Evolutionary conservation across 2,113 vertebrate genomes (phyloP).

Genomic region (Mixornis gularis): DNA sequence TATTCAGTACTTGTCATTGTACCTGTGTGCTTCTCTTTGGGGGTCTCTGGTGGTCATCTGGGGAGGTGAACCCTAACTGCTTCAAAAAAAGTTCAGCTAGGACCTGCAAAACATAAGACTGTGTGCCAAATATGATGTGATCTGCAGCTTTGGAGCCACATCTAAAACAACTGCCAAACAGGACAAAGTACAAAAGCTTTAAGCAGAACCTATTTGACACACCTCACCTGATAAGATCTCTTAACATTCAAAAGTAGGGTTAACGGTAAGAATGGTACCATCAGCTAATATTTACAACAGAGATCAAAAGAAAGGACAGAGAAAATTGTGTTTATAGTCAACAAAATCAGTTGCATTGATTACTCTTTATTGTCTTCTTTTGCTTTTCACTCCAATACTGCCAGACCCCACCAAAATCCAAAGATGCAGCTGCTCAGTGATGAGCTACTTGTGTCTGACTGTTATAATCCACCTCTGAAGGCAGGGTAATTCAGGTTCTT

Average conservation of each 20-base stretch:
- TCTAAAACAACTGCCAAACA: neutral
- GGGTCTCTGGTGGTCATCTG: neutral
- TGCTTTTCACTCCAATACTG: neutral
- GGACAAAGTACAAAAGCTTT: neutral
- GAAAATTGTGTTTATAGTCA: neutral
- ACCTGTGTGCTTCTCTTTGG: too few relatives aligned
- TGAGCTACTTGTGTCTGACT: neutral
- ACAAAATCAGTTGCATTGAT: neutral
- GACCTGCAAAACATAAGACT: neutral
- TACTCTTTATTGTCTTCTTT: neutral
- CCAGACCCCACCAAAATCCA: neutral
- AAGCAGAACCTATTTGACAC: neutral
- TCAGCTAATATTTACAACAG: neutral
- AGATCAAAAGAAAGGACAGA: neutral
- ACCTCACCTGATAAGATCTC: neutral
- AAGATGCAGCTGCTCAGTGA: neutral
- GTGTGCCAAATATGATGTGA: neutral
- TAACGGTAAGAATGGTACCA: neutral
- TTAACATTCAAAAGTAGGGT: neutral
- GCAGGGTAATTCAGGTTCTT: neutral
- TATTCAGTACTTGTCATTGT: neutral
- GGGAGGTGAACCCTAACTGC: neutral
- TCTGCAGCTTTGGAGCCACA: neutral
- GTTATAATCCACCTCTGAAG: neutral
- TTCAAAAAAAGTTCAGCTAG: neutral